A percentile compares a stretch with the other conserved stretches of the same genome.
phyloP scores from a whole-genome alignment of 2,113 vertebrate species.

The Scortum barcoo region DNA sequence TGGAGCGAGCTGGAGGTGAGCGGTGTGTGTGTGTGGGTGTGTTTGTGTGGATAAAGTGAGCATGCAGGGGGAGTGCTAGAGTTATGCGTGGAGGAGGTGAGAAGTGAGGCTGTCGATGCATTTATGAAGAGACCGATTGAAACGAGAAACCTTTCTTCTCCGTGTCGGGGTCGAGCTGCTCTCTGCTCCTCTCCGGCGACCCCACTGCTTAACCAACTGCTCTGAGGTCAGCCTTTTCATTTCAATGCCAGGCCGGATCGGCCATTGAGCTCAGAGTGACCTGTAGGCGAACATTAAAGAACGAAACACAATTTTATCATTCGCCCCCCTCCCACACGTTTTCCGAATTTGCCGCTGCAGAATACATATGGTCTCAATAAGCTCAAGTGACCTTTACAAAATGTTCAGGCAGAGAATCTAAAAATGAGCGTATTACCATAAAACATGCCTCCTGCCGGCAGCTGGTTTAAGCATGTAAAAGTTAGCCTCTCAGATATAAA shows the following conservation, averaged over 20 bases:
- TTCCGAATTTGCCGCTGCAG: slow-evolving; percentile 11
- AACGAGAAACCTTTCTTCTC: slow-evolving; percentile 58
- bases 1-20: slow-evolving; percentile 52
- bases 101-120: slow-evolving; percentile 65
- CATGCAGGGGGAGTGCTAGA: slow-evolving; percentile 45
- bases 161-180: slow-evolving; percentile 47
- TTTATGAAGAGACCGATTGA: slow-evolving; percentile 64
- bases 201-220: slow-evolving; percentile 73
- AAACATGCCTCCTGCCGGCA: neutral
- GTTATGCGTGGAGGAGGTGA: slow-evolving; percentile 57
- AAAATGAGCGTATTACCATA: neutral
- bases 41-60: slow-evolving; percentile 44
- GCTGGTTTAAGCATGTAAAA: neutral
- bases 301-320: slow-evolving; percentile 45
- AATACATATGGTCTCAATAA: neutral
- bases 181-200: slow-evolving; percentile 53
- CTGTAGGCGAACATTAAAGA: slow-evolving; percentile 28
- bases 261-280: slow-evolving; percentile 19
- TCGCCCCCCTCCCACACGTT: slow-evolving; percentile 6
- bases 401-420: neutral
- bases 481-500: neutral
- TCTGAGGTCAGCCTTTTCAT: slow-evolving; percentile 69
- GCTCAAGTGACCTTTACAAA: neutral
- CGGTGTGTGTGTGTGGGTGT: slow-evolving; percentile 51
- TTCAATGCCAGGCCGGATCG: slow-evolving; percentile 32